Evolutionary conservation across 2,888 invertebrate species (phyloP).

Genomic region (Epistrophe eligans): DNA sequence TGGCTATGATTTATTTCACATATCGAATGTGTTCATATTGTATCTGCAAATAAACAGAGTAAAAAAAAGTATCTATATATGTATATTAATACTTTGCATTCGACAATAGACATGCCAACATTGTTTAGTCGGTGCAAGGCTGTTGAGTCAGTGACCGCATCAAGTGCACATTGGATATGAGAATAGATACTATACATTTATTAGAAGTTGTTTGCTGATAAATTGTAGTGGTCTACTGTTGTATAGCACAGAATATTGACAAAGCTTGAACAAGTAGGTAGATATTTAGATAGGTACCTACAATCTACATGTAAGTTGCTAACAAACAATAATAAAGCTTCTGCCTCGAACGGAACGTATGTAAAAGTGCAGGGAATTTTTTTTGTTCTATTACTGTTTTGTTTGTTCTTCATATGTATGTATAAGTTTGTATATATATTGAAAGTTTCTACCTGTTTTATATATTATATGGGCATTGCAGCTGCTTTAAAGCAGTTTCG

Average conservation of each 20-base stretch:
- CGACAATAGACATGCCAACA: constrained; percentile 69
- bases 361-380: constrained; percentile 3
- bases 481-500: constrained; percentile 55
- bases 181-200: constrained; percentile 31
- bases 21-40: constrained; percentile 29
- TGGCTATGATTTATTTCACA: constrained; percentile 19
- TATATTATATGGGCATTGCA: constrained; percentile 30
- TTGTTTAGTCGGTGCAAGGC: constrained; percentile 78
- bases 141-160: constrained; percentile 80
- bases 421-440: constrained; percentile 14
- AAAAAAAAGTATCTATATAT: constrained; percentile 31
- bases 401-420: neutral
- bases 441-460: constrained; percentile 54
- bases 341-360: constrained; percentile 28
- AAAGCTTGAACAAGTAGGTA: constrained; percentile 20
- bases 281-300: constrained; percentile 5
- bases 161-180: constrained; percentile 77
- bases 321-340: constrained; percentile 71
- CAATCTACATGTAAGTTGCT: neutral
- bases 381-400: neutral
- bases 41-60: constrained; percentile 45
- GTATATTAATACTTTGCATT: constrained; percentile 49
- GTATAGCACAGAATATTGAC: constrained; percentile 38
- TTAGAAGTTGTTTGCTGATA: constrained; percentile 38
- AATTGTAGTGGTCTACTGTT: constrained; percentile 37